Evolutionary conservation across 2,888 invertebrate genomes (phyloP).

Genomic region (Caradrina kadenii): DNA sequence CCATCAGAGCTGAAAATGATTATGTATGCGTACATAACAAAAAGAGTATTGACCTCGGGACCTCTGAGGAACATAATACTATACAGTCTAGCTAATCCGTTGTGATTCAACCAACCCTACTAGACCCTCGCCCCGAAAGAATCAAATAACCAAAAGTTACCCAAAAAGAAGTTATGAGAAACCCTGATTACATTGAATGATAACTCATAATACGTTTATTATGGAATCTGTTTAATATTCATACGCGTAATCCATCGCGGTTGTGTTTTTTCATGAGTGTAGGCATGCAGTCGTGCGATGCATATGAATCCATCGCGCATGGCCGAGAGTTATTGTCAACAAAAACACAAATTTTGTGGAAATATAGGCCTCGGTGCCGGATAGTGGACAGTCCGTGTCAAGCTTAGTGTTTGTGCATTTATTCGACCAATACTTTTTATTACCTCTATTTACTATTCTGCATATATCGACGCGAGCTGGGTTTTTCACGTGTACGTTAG

Average conservation of each 20-base stretch:
- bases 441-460: background rate
- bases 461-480: background rate
- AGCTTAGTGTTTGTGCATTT: conserved; percentile 50
- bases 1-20: conserved; percentile 64
- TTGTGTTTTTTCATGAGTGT: conserved; percentile 18
- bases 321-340: conserved; percentile 45
- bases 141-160: conserved; percentile 54
- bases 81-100: conserved; percentile 64
- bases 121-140: conserved; percentile 58
- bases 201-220: conserved; percentile 38
- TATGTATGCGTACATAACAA: conserved; percentile 50
- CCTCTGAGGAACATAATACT: conserved; percentile 55
- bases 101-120: conserved; percentile 67
- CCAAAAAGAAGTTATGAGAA: conserved; percentile 48
- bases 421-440: conserved; percentile 39
- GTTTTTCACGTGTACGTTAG: conserved; percentile 6
- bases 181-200: conserved; percentile 51
- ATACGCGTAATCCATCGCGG: background rate
- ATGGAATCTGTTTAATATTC: conserved; percentile 14
- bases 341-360: conserved; percentile 50
- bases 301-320: conserved; percentile 33
- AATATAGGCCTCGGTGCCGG: conserved; percentile 32
- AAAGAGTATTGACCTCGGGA: conserved; percentile 56
- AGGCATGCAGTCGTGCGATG: conserved; percentile 12
- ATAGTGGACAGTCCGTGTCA: conserved; percentile 40